A percentile compares a stretch with the other conserved stretches of the same genome.
Evolutionary conservation across 2,888 invertebrate species (phyloP).

Genomic region (Brachypalpus laphriformis): DNA sequence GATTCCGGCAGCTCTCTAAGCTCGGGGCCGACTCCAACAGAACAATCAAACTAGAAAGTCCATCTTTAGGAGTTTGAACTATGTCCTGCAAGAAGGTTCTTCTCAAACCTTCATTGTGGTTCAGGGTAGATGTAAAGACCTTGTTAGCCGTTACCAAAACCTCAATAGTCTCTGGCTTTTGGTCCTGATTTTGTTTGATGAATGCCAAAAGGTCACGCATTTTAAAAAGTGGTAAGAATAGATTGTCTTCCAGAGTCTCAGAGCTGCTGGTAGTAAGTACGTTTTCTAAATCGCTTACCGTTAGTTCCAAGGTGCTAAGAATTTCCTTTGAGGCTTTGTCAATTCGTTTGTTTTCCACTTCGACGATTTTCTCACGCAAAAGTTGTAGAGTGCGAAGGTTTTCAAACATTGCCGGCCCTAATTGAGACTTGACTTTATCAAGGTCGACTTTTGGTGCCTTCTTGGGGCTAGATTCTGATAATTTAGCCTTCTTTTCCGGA

Average conservation of each 20-base stretch:
- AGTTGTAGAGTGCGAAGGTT: slow-evolving; percentile 34
- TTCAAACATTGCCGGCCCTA: slow-evolving; percentile 31
- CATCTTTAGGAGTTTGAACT: slow-evolving; percentile 73
- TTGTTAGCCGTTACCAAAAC: slow-evolving; percentile 69
- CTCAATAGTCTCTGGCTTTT: slow-evolving; percentile 13
- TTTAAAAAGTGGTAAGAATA: slow-evolving; percentile 76
- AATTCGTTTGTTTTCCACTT: slow-evolving; percentile 13
- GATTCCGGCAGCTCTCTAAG: slow-evolving; percentile 49
- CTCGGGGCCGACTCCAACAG: slow-evolving; percentile 56
- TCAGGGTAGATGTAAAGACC: slow-evolving; percentile 73
- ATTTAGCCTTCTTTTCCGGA: slow-evolving; percentile 44
- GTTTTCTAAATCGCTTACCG: slow-evolving; percentile 73
- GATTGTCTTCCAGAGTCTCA: slow-evolving; percentile 74
- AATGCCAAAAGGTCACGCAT: slow-evolving; percentile 76
- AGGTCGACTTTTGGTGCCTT: neutral
- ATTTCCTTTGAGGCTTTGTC: slow-evolving; percentile 60
- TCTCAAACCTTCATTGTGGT: slow-evolving; percentile 75
- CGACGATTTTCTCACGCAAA: slow-evolving; percentile 39
- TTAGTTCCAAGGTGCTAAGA: slow-evolving; percentile 68
- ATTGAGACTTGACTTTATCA: neutral
- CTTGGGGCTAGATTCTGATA: slow-evolving; percentile 24
- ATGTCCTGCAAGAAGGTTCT: slow-evolving; percentile 76
- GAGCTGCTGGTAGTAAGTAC: slow-evolving; percentile 57
- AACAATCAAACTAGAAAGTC: slow-evolving; percentile 67
- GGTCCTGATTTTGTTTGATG: slow-evolving; percentile 37